These are phyloP conservation scores for Ophiodon elongatus DNA, from an alignment of 2,113 vertebrate genomes.

Conservation along the genomic window DNA sequence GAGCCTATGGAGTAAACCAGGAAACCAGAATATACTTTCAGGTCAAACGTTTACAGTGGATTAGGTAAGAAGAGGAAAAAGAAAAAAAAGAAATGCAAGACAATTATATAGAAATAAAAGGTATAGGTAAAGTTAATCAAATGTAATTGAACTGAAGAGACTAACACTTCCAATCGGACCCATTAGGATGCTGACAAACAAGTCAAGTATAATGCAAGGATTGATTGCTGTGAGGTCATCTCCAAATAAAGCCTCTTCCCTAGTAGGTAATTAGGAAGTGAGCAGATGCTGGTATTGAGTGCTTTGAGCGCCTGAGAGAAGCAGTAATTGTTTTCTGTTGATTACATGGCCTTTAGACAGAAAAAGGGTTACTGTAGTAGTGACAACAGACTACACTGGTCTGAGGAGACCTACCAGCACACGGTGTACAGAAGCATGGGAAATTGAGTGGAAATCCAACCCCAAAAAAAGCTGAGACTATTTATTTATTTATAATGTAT, in stretches of 20 bases:
- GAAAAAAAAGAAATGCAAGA: background rate
- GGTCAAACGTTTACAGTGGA: constrained; percentile 1
- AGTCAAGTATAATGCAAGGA: constrained; percentile 58
- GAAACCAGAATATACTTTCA: background rate
- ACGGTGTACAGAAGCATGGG: background rate
- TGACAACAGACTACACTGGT: constrained; percentile 39
- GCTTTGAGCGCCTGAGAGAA: constrained; percentile 56
- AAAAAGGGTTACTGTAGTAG: constrained; percentile 54
- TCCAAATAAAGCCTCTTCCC: constrained; percentile 69
- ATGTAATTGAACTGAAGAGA: constrained; percentile 38
- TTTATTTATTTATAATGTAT: background rate
- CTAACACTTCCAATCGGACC: constrained; percentile 34
- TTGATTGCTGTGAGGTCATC: constrained; percentile 68
- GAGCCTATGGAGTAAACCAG: background rate
- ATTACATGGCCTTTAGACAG: constrained; percentile 72
- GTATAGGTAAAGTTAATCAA: constrained; percentile 30
- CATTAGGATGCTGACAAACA: constrained; percentile 68
- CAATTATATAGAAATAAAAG: background rate
- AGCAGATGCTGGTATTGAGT: constrained; percentile 71
- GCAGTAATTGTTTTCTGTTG: constrained; percentile 77
- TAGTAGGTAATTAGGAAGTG: constrained; percentile 76
- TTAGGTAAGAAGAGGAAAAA: background rate
- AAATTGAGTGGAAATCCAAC: background rate
- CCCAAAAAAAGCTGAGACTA: background rate
- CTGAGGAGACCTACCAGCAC: constrained; percentile 17